These are phyloP conservation scores for Agapornis roseicollis DNA, from an alignment of 2,113 vertebrate genomes.

Conservation along the genomic window DNA sequence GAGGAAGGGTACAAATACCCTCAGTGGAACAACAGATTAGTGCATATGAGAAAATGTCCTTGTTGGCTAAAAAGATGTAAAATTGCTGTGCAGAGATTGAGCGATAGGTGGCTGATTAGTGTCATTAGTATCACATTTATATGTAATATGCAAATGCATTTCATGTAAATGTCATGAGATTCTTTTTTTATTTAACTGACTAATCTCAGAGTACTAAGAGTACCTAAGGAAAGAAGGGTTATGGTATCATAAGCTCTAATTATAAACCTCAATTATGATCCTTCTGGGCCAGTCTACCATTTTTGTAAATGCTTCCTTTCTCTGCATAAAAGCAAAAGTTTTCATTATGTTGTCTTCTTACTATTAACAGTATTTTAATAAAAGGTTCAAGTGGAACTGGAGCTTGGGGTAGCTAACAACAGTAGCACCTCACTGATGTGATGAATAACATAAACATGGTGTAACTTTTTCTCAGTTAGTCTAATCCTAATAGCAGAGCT, in stretches of 20 bases:
- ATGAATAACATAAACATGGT: not conserved
- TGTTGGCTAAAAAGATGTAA: not conserved
- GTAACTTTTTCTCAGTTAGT: not conserved
- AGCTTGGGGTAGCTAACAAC: not conserved
- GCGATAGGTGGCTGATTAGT: not conserved
- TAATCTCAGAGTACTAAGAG: not conserved
- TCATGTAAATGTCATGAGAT: not conserved
- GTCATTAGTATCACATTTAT: not conserved
- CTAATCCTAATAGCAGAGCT: not conserved
- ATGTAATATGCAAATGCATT: not conserved
- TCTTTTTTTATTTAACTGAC: not conserved
- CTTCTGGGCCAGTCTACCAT: not conserved
- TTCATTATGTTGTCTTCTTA: not conserved
- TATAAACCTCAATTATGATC: not conserved
- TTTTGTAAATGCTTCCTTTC: not conserved
- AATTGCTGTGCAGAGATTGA: fast-evolving
- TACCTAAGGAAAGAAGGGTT: not conserved
- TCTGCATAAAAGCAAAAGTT: not conserved
- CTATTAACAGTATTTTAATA: not conserved
- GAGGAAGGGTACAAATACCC: not conserved
- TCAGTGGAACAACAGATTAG: not conserved
- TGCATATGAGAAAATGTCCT: fast-evolving
- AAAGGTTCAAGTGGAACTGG: not conserved
- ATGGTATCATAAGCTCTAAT: not conserved
- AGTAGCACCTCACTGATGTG: not conserved